Percentiles rank a stretch among this genome's conserved stretches.
These are phyloP conservation scores for Antitype chi DNA, from an alignment of 2,888 invertebrate species.

Conservation along the genomic window DNA sequence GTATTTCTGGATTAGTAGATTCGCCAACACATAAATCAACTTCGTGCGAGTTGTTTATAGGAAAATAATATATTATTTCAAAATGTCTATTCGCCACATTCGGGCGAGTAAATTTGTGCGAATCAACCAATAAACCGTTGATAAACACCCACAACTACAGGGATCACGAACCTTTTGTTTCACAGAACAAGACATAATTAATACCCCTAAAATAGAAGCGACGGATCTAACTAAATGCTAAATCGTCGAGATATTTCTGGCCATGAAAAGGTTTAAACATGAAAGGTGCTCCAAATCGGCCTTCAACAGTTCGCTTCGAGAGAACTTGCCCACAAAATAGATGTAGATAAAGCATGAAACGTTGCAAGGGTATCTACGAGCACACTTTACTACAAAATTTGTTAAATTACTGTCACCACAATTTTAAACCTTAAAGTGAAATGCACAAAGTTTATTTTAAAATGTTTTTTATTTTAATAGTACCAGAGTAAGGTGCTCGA, in stretches of 20 bases:
- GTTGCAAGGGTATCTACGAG: conserved; percentile 63
- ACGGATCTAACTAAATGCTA: conserved; percentile 18
- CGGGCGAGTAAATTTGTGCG: too few relatives aligned
- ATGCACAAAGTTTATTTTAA: conserved; percentile 2
- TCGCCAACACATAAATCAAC: too few relatives aligned
- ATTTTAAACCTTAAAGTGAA: conserved; percentile 31
- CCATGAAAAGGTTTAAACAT: conserved; percentile 70
- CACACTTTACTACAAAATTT: conserved; percentile 63
- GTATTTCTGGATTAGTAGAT: too few relatives aligned
- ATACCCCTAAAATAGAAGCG: conserved; percentile 9
- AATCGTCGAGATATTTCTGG: conserved; percentile 55
- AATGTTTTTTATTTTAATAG: conserved; percentile 14
- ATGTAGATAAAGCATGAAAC: conserved; percentile 82
- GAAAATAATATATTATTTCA: too few relatives aligned
- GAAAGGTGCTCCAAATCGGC: conserved; percentile 71
- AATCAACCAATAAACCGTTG: too few relatives aligned
- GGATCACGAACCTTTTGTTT: conserved; percentile 2
- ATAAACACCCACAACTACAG: neutral
- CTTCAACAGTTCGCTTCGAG: conserved; percentile 71
- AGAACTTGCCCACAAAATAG: conserved; percentile 64
- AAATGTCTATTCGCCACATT: too few relatives aligned
- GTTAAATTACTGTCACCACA: conserved; percentile 5
- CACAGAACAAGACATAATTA: conserved; percentile 9
- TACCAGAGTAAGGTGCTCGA: conserved; percentile 52
- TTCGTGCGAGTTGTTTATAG: too few relatives aligned